Conservation (phyloP, 1,140 invertebrate genomes). For the Atta colombica region DNA sequence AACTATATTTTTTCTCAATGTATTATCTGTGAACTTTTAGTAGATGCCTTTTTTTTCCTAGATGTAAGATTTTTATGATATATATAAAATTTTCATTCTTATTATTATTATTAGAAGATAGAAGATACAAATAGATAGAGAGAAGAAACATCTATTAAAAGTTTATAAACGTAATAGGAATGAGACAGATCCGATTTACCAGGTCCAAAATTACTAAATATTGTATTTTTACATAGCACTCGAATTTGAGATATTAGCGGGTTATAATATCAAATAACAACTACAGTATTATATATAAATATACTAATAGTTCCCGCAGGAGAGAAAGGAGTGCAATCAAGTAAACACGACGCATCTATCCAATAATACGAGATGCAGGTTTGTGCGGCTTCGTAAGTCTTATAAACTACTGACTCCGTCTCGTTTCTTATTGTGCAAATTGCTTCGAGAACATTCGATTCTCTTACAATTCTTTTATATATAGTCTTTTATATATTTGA, state of each 20-base stretch:
- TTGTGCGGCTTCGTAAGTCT: slow-evolving; percentile 49
- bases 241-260: slow-evolving; percentile 71
- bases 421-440: slow-evolving; percentile 19
- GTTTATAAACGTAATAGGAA: slow-evolving; percentile 13
- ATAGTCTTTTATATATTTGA: not conserved
- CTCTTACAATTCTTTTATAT: too few relatives aligned
- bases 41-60: not conserved
- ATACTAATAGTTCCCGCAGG: slow-evolving; percentile 59
- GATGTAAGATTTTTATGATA: slow-evolving; percentile 4
- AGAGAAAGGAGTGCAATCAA: not conserved
- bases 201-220: slow-evolving; percentile 76
- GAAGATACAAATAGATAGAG: not conserved
- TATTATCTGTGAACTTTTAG: not conserved
- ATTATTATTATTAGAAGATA: slow-evolving; percentile 14
- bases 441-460: not conserved
- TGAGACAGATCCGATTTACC: slow-evolving; percentile 66
- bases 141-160: not conserved
- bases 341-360: not conserved
- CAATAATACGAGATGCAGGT: not conserved
- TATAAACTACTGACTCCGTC: slow-evolving; percentile 47
- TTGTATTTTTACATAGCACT: slow-evolving; percentile 34
- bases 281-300: slow-evolving; percentile 21
- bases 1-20: too few relatives aligned
- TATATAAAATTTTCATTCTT: slow-evolving; percentile 31
- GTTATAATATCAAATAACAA: slow-evolving; percentile 80